These are phyloP conservation scores for Drosophila putrida DNA, from an alignment of 2,888 invertebrate genomes.

Conservation along the genomic window DNA sequence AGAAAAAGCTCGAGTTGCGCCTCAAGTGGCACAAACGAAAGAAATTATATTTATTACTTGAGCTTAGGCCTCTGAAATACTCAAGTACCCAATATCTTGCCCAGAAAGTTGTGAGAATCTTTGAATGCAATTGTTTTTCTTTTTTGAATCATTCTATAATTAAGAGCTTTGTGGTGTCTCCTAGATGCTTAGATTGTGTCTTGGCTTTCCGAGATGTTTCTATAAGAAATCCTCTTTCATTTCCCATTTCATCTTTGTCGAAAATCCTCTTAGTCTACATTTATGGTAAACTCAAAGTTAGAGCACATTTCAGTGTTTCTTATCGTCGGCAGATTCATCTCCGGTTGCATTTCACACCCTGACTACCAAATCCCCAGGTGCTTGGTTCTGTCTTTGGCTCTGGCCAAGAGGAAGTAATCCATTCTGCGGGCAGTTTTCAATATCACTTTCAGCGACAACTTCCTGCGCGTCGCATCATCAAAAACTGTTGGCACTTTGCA, in stretches of 20 bases:
- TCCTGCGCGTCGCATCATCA: constrained; percentile 68
- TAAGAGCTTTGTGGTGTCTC: constrained; percentile 7
- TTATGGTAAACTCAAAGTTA: constrained; percentile 6
- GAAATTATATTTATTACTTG: constrained; percentile 56
- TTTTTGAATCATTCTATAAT: constrained; percentile 3
- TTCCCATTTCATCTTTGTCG: constrained; percentile 1
- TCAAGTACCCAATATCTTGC: constrained; percentile 12
- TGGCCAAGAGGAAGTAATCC: constrained; percentile 75
- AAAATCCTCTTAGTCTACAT: constrained; percentile 43
- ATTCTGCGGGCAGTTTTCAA: constrained; percentile 80
- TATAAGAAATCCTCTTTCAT: constrained; percentile 8
- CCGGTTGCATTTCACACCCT: constrained; percentile 29
- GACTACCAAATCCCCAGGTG: constrained; percentile 28
- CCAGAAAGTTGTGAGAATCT: constrained; percentile 8
- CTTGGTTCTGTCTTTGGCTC: constrained; percentile 11
- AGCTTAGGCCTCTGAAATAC: constrained; percentile 23
- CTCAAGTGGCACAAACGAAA: constrained; percentile 51
- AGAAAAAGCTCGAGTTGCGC: constrained; percentile 48
- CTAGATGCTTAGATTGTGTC: constrained; percentile 3
- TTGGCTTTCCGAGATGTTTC: constrained; percentile 4
- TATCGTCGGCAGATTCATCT: constrained; percentile 46
- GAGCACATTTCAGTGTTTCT: constrained; percentile 31
- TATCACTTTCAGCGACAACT: constrained; percentile 81
- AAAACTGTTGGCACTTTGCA: constrained; percentile 81
- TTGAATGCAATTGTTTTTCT: background rate